A percentile compares a stretch with the other conserved stretches of the same genome.
phyloP scores from a whole-genome alignment of 2,797 vertebrate genomes.

The Graptemys geographica region DNA sequence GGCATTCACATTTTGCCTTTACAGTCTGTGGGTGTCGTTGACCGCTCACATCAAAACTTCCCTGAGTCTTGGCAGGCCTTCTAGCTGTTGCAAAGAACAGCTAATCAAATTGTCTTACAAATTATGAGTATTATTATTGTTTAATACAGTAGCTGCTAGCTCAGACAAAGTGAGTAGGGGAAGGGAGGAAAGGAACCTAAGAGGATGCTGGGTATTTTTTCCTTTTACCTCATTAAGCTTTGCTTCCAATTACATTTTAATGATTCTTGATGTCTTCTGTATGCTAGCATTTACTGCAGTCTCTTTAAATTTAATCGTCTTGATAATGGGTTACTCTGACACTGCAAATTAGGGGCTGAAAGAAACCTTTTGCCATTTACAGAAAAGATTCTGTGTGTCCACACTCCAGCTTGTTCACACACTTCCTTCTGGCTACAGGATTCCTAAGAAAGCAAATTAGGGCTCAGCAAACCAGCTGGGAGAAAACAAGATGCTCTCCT shows the following conservation, averaged over 20 bases:
- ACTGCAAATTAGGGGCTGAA: constrained; percentile 79
- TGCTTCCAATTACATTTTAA: constrained; percentile 84
- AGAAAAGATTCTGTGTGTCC: constrained; percentile 49
- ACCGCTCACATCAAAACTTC: neutral
- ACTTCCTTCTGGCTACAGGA: neutral
- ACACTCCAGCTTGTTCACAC: neutral
- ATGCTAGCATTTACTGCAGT: constrained; percentile 81
- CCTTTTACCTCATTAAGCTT: constrained; percentile 82
- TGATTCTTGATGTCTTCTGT: constrained; percentile 81
- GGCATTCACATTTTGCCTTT: fast-evolving
- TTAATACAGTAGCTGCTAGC: constrained; percentile 56
- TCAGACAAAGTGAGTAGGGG: constrained; percentile 38
- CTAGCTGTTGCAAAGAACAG: constrained; percentile 26
- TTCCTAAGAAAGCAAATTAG: neutral
- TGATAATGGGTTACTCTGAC: constrained; percentile 82
- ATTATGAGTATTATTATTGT: constrained; percentile 28
- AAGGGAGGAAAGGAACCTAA: neutral
- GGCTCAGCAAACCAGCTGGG: neutral
- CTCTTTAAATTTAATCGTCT: constrained; percentile 86
- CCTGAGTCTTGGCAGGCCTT: neutral
- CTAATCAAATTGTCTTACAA: constrained; percentile 43
- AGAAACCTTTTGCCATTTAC: constrained; percentile 73
- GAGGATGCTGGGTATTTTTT: constrained; percentile 65
- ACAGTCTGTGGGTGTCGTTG: neutral
- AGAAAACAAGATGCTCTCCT: neutral